These are phyloP conservation scores for Carollia perspicillata DNA, from an alignment of 2,113 vertebrate genomes.

Conservation along the genomic window DNA sequence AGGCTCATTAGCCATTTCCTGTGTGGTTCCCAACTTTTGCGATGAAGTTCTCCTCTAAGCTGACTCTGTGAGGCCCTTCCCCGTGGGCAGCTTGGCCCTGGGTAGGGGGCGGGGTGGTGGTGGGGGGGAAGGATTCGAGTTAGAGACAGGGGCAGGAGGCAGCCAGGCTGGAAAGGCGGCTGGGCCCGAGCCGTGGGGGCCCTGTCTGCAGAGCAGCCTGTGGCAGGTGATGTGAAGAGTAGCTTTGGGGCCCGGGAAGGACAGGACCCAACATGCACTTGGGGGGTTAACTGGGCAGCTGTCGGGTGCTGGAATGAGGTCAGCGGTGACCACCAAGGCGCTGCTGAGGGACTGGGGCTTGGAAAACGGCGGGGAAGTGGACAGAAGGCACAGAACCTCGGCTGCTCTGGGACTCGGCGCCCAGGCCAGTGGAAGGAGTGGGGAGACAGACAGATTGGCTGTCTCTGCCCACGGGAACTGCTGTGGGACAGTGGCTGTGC, in stretches of 20 bases:
- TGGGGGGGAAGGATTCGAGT: background rate
- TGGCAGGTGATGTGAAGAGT: rapidly evolving
- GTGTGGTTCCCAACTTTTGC: background rate
- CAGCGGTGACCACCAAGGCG: rapidly evolving
- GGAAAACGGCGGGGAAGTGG: rapidly evolving
- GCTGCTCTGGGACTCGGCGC: background rate
- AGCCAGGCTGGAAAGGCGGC: rapidly evolving
- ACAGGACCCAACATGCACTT: background rate
- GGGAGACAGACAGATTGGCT: background rate
- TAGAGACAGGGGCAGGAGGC: background rate
- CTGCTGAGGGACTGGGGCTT: background rate
- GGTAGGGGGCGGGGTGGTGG: background rate
- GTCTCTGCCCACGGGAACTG: background rate
- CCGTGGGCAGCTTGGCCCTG: no score
- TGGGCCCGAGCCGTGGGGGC: rapidly evolving
- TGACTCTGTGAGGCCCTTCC: background rate
- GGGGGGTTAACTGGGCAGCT: background rate
- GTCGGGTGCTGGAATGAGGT: background rate
- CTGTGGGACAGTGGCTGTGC: rapidly evolving
- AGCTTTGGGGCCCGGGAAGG: background rate
- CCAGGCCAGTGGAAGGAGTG: background rate
- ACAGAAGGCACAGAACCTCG: background rate
- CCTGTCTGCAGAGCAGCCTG: background rate
- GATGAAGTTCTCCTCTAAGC: background rate
- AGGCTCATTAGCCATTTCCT: background rate